These are phyloP conservation scores for Lasius fuliginosus DNA, from an alignment of 2,888 invertebrate genomes.

Conservation along the genomic window DNA sequence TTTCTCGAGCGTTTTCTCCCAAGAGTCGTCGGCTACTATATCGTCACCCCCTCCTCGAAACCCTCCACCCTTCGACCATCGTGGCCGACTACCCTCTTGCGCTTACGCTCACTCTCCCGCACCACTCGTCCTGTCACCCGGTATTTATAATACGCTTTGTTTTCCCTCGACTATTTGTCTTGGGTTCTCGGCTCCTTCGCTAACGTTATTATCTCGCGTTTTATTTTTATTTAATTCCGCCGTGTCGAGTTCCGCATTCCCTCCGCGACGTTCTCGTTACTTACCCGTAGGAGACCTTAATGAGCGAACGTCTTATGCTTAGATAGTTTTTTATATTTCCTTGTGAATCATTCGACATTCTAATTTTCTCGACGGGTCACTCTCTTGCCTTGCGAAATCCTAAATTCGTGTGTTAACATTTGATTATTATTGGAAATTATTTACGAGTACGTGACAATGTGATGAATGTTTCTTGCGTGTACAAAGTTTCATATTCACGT, in stretches of 20 bases:
- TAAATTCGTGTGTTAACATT: not conserved
- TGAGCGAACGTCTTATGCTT: constrained; percentile 71
- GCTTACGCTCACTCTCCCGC: constrained; percentile 62
- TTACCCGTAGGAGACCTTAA: constrained; percentile 71
- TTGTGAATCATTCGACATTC: not conserved
- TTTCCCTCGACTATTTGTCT: constrained; percentile 81
- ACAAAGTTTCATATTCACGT: not conserved
- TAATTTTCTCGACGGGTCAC: not conserved
- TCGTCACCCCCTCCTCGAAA: constrained; percentile 53
- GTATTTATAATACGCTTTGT: constrained; percentile 82
- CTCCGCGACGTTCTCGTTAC: constrained; percentile 68
- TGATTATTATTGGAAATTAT: constrained; percentile 10
- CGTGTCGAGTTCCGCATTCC: constrained; percentile 41
- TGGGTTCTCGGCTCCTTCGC: constrained; percentile 75
- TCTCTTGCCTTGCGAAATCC: not conserved
- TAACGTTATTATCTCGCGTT: constrained; percentile 78
- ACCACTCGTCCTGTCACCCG: constrained; percentile 76
- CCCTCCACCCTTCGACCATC: constrained; percentile 59
- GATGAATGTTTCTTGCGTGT: constrained; percentile 18
- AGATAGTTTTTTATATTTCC: constrained; percentile 18
- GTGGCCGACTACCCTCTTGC: constrained; percentile 75
- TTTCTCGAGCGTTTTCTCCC: constrained; percentile 73
- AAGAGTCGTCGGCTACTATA: constrained; percentile 62
- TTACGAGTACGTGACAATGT: constrained; percentile 1
- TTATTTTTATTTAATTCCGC: constrained; percentile 81